Percentiles rank a stretch among this genome's conserved stretches.
Evolutionary conservation across 1,140 invertebrate genomes (phyloP).

Genomic region (Drosophila funebris): DNA sequence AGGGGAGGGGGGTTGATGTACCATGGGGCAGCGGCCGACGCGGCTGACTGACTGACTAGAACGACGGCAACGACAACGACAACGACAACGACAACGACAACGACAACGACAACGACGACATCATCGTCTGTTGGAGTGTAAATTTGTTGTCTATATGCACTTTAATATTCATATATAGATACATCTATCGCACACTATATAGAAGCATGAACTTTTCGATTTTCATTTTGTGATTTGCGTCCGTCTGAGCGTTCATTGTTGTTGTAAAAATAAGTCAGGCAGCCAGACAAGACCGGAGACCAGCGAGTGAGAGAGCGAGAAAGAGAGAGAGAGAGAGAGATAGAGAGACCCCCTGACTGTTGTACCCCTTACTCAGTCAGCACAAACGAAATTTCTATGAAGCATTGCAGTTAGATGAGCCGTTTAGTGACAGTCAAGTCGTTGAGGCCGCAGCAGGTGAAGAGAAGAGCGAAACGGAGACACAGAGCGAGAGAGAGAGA

Average conservation of each 20-base stretch:
- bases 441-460: constrained; percentile 28
- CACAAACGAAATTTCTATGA: constrained; percentile 79
- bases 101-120: constrained; percentile 30
- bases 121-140: constrained; percentile 76
- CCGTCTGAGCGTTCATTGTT: constrained; percentile 61
- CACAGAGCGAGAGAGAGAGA: not conserved
- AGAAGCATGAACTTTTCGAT: constrained; percentile 73
- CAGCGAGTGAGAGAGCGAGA: too few species aligned
- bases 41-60: constrained; percentile 78
- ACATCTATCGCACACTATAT: constrained; percentile 51
- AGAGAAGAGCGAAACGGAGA: not conserved
- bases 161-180: constrained; percentile 14
- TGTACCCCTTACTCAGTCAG: constrained; percentile 24
- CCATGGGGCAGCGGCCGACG: constrained; percentile 53
- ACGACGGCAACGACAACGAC: constrained; percentile 51
- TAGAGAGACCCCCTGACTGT: constrained; percentile 9
- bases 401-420: constrained; percentile 83
- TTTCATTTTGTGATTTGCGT: constrained; percentile 77
- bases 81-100: not conserved
- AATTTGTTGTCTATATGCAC: constrained; percentile 63
- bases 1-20: constrained; percentile 1
- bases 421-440: constrained; percentile 81
- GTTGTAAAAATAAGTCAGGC: constrained; percentile 74
- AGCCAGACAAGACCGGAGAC: constrained; percentile 38
- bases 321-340: too few species aligned